Base-by-base conservation (phyloP, 2,888 invertebrate species). In the Drosophila koepferae region DNA sequence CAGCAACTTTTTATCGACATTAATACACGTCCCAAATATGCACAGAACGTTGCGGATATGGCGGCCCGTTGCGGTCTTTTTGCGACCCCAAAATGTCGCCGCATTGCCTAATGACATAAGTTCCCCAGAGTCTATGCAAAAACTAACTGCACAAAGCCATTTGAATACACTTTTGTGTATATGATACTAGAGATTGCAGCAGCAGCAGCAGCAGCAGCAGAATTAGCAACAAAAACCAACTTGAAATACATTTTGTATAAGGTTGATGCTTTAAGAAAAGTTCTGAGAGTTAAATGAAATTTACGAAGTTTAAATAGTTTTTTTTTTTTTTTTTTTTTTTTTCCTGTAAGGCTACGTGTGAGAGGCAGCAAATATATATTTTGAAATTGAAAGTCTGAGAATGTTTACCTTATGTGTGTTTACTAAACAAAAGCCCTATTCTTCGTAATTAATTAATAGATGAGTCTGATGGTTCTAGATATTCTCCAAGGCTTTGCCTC, bases 1-100 rank as follows among this genome's bases (percentile, higher is more conserved):
- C 78, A 49, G 72, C 88, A 88, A 75, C 62, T 86, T 84, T 88
- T 88, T 86, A 88, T 88, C 83, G 89, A 64, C 75, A 70, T 72
- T 88, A 84, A 73, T 68, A 76, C 80, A 68, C 80, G 72, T 72
- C 77, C 70, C 75, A 69, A 71, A 75, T 75, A 75, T 81, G 75
- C 78, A 70, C 78, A 65, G 69, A 81, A 69, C 77, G 81, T 54
- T 63, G 70, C 70, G 70, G 72, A 70, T 75, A 74, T 61, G 65
- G 51, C 40, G 31, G 46, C 64, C 34, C 44, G 51, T 59, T 70
- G 51, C 46, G 63, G 40, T 43, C 54, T 65, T 71, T 64, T 54
- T 61, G 64, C 62, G 55, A 36, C 63, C 63, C 58, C 60, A 48
- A 61, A 71, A 68, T 46, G 61, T 60, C 44, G 61, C 68, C 63